Conservation (phyloP, 1,140 invertebrate species). For the Anagrus nilaparvatae region DNA sequence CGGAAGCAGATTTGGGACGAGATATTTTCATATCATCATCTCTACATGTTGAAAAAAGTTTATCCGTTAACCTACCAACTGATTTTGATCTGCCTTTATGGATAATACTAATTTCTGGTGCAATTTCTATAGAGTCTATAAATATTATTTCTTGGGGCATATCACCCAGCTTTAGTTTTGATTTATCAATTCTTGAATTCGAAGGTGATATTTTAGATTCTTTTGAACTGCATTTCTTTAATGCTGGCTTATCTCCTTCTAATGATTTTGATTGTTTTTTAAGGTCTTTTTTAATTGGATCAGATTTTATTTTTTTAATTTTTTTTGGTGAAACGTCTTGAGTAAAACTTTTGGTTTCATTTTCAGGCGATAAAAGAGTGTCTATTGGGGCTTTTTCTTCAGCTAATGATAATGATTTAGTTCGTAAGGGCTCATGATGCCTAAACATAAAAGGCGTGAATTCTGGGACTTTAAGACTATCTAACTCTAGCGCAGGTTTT, state of each 20-base stretch:
- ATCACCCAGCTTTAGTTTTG: constrained; percentile 37
- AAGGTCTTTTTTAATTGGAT: constrained; percentile 35
- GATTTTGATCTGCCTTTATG: constrained; percentile 41
- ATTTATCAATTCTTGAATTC: constrained; percentile 36
- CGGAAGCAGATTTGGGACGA: constrained; percentile 34
- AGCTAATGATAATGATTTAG: constrained; percentile 38
- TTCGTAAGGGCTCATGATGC: constrained; percentile 36
- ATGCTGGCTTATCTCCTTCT: constrained; percentile 37
- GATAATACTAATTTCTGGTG: constrained; percentile 37
- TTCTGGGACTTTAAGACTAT: constrained; percentile 39
- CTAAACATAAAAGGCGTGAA: constrained; percentile 38
- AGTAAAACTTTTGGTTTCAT: constrained; percentile 37
- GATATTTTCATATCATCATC: constrained; percentile 30
- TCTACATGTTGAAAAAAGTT: constrained; percentile 26
- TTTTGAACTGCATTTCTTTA: constrained; percentile 34
- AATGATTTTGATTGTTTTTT: constrained; percentile 41
- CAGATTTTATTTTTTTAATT: constrained; percentile 30
- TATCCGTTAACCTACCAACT: constrained; percentile 31
- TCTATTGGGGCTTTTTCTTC: constrained; percentile 41
- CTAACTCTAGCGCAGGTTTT: constrained; percentile 37
- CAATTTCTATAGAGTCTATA: constrained; percentile 37
- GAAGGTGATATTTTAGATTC: constrained; percentile 30
- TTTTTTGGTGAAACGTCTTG: constrained; percentile 36
- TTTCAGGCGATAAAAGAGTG: constrained; percentile 36
- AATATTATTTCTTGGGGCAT: constrained; percentile 43